Base-by-base conservation (phyloP, 2,888 invertebrate species). In the Capitulum mitella region DNA sequence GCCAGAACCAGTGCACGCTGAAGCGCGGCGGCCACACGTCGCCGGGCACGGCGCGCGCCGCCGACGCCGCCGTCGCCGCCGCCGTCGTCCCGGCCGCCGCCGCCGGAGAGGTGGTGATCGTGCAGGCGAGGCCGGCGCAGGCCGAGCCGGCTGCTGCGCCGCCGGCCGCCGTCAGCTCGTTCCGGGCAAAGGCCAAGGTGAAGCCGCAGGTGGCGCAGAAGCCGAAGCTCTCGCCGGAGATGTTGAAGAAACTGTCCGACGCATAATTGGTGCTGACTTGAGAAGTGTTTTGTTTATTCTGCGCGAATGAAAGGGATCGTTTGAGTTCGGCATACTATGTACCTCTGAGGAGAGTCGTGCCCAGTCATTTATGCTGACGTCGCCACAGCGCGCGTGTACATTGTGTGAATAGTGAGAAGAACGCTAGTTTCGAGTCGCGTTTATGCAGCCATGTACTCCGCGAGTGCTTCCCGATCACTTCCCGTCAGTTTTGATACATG, bases 121-220 rank as follows among this genome's bases (percentile, higher is more conserved):
- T 26, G 29, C 61, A 12, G 29, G 29, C 61, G 14, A 8, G 8
- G 58, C n/a, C 32, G 32, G 29, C 29, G 64, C 64, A 22, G 26
- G 64, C 32, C 3, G 34, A 37, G 64, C 34, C 64, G 19, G 34
- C 64, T 8, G 64, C 32, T 22, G 54, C n/a, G n/a, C n/a, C 26
- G 19, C 54, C 54, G 16, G 29, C 61, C 61, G 61, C 29, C n/a
- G 61, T 61, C 61, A 37, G 64, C 34, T 37, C 64, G 34, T 64
- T 37, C 34, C 32, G 37, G 37, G 34, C 64, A 6, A 34, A 37
- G n/a, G 64, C 32, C 22, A 34, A n/a, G 22, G 64, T 64, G 34
- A 64, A 34, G 64, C 64, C 64, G 34, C 64, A 64, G 64, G 64
- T 64, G 37, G 64, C 64, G 64, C 64, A 64, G 64, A 64, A 64